Evolutionary conservation across 2,113 vertebrate species (phyloP), one percentile per base, ranked within the genome.

Genomic region (Hirundichthys speculiger): DNA sequence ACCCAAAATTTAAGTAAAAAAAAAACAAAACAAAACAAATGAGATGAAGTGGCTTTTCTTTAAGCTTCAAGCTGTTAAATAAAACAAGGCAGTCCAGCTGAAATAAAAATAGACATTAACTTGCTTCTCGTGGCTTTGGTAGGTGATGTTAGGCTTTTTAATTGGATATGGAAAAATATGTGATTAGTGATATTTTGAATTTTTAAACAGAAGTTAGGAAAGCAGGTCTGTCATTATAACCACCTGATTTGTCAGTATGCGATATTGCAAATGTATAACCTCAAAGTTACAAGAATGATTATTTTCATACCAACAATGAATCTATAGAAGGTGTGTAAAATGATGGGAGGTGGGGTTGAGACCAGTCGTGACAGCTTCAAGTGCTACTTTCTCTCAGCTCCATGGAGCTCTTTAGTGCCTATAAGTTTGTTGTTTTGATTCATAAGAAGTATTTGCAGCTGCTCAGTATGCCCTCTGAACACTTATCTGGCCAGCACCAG

Each of bases 71-170:
- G 11, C 13, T 43, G 14, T 48, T 3, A 21, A 61, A 63, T 30
- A 68, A 57, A 63, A 42, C 38, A n/a, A 3, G 34, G 54, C 53
- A 25, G 11, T 16, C 20, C 38, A 27, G 25, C 13, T 59, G 19
- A 68, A 55, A 59, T 50, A 2, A 54, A 59, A 42, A 50, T 34
- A 53, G 38, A 40, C 15, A 53, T 61, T 20, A 50, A 45, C 22
- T 13, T 13, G 5, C 14, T 58, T 52, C 46, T 5, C 19, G 51
- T 49, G 54, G 56, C 14, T 48, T 60, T 71, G 21, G 51, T 41
- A 64, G 64, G 2, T 56, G 12, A 40, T 21, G 30, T 25, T 5
- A 1, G 30, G 9, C 3, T 43, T 43, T 43, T 43, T 43, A 18
- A 34, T 34, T 34, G 30, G 30, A 34, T 7, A 34, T 34, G 6